Percentiles rank a stretch among this genome's conserved stretches.
Evolutionary conservation across 2,888 invertebrate genomes (phyloP).

Genomic region (Nephrotoma guestfalica): DNA sequence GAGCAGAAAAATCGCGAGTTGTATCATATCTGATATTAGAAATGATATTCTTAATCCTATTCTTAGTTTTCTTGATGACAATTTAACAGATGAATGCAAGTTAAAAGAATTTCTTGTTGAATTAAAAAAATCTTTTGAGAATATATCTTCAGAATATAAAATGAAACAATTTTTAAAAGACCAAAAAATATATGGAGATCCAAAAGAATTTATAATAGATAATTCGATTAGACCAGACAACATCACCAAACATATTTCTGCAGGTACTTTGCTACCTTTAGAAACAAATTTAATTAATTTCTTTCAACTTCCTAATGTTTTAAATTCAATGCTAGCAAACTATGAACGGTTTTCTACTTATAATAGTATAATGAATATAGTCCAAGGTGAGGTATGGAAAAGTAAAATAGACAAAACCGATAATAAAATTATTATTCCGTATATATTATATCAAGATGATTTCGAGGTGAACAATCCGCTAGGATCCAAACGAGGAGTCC

Average conservation of each 20-base stretch:
- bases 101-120: background rate
- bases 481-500: constrained; percentile 8
- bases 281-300: constrained; percentile 1
- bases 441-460: constrained; percentile 9
- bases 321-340: constrained; percentile 1
- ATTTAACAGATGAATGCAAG: background rate
- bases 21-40: constrained; percentile 4
- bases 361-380: constrained; percentile 6
- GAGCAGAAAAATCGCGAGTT: background rate
- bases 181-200: constrained; percentile 2
- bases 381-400: constrained; percentile 7
- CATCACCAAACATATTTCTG: background rate
- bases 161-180: too few species aligned
- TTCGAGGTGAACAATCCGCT: constrained; percentile 8
- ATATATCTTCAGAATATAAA: constrained; percentile 4
- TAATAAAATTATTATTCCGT: constrained; percentile 7
- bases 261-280: constrained; percentile 6
- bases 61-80: background rate
- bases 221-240: background rate
- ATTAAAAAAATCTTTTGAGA: background rate
- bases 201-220: constrained; percentile 9
- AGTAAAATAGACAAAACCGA: background rate
- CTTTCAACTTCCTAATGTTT: constrained; percentile 8
- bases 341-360: background rate
- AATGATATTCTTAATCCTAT: background rate